These are phyloP conservation scores for Archips crataeganus DNA, from an alignment of 2,888 invertebrate genomes.

Conservation along the genomic window DNA sequence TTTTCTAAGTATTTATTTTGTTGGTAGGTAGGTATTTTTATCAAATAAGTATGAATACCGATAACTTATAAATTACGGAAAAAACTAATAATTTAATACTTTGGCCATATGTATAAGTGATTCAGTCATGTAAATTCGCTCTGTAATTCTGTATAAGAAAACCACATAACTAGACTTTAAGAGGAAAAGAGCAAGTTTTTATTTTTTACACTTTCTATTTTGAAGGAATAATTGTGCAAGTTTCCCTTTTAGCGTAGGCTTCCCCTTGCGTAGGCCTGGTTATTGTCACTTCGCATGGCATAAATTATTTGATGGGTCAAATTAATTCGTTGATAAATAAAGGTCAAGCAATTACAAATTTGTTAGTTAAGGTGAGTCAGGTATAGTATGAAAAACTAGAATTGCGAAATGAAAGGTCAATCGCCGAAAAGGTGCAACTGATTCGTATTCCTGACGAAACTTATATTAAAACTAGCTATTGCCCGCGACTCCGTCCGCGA, in stretches of 20 bases:
- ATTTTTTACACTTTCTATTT: neutral
- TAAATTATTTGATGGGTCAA: neutral
- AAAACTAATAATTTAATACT: too few relatives aligned
- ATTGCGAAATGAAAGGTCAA: neutral
- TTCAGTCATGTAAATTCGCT: too few relatives aligned
- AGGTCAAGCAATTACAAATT: conserved; percentile 9
- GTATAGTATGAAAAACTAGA: neutral
- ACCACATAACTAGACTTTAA: too few relatives aligned
- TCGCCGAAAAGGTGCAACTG: neutral
- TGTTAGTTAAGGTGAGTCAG: neutral
- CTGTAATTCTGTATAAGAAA: too few relatives aligned
- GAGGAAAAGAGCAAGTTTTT: too few relatives aligned
- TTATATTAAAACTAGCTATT: too few relatives aligned
- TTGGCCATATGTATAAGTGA: too few relatives aligned
- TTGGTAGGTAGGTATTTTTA: too few relatives aligned
- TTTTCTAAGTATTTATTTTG: too few relatives aligned
- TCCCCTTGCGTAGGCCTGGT: neutral
- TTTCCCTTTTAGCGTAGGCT: neutral
- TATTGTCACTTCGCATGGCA: neutral
- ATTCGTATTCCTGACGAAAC: neutral
- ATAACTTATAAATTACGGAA: too few relatives aligned
- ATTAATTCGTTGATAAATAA: neutral
- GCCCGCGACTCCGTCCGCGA: too few relatives aligned
- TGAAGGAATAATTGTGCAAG: neutral
- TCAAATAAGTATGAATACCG: too few relatives aligned